Evolutionary conservation across 1,140 invertebrate genomes (phyloP).

Genomic region (Drosophila asahinai): DNA sequence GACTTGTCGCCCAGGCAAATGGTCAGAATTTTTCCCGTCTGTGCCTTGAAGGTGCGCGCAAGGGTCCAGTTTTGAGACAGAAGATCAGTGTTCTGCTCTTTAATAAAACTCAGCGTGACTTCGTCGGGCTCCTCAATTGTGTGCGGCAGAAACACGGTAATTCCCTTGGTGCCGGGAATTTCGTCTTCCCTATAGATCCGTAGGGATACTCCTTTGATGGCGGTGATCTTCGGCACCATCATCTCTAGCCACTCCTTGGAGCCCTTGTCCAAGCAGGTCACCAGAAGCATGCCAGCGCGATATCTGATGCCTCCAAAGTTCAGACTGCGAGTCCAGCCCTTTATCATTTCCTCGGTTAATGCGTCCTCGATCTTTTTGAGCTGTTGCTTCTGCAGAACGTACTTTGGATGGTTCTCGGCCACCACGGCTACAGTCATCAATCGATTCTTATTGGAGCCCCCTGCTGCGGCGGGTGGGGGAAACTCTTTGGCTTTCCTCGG

Average conservation of each 20-base stretch:
- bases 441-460: neutral
- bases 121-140: neutral
- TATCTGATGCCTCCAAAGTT: conserved; percentile 16
- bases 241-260: conserved; percentile 14
- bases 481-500: neutral
- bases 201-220: neutral
- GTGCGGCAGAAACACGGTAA: neutral
- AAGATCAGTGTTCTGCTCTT: conserved; percentile 18
- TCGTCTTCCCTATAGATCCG: neutral
- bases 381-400: neutral
- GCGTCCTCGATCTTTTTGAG: neutral
- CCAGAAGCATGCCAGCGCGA: neutral
- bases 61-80: conserved; percentile 1
- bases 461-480: neutral
- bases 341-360: conserved; percentile 5
- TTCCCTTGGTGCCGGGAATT: neutral
- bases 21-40: neutral
- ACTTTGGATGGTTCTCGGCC: neutral
- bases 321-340: conserved; percentile 18
- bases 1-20: conserved; percentile 2
- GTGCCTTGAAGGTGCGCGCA: neutral
- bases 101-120: neutral
- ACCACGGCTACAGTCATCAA: neutral
- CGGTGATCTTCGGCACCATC: neutral
- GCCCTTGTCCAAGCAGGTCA: conserved; percentile 7